phyloP scores from a whole-genome alignment of 2,113 vertebrate genomes.

The Plecturocebus donacophilus region DNA sequence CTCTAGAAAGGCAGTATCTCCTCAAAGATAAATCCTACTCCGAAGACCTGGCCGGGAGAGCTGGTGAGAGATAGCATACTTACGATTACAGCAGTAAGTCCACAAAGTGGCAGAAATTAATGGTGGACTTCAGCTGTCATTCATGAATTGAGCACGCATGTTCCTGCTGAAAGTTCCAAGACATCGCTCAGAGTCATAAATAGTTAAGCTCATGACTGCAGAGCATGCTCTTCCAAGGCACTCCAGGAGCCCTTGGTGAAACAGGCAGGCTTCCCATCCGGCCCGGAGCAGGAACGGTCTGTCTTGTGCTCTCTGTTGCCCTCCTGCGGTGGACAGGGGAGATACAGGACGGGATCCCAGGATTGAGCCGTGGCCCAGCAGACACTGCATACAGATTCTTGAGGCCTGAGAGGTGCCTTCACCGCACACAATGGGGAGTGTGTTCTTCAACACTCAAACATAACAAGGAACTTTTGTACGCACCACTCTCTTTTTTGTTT shows the following conservation, averaged over 20 bases:
- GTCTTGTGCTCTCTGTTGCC: background rate
- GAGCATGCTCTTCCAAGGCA: background rate
- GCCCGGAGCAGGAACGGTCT: background rate
- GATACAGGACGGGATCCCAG: background rate
- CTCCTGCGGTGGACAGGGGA: constrained; percentile 44
- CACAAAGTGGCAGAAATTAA: background rate
- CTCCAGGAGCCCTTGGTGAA: background rate
- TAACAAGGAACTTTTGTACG: background rate
- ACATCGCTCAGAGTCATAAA: constrained; percentile 1
- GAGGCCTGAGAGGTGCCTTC: background rate
- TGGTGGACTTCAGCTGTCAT: constrained; percentile 6
- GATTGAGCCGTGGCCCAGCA: background rate
- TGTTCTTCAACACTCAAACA: background rate
- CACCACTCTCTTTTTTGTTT: background rate
- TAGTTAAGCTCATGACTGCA: constrained; percentile 8
- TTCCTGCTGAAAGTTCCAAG: background rate
- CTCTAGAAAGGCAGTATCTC: background rate
- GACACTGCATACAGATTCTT: no score
- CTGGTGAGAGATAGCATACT: background rate
- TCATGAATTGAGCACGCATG: background rate
- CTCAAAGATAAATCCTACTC: background rate
- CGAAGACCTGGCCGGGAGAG: background rate
- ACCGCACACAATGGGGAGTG: accelerated
- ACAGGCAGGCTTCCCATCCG: no score
- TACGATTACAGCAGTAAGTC: background rate